These are phyloP conservation scores for Copidosoma aretas DNA, from an alignment of 2,888 invertebrate genomes.

Conservation along the genomic window DNA sequence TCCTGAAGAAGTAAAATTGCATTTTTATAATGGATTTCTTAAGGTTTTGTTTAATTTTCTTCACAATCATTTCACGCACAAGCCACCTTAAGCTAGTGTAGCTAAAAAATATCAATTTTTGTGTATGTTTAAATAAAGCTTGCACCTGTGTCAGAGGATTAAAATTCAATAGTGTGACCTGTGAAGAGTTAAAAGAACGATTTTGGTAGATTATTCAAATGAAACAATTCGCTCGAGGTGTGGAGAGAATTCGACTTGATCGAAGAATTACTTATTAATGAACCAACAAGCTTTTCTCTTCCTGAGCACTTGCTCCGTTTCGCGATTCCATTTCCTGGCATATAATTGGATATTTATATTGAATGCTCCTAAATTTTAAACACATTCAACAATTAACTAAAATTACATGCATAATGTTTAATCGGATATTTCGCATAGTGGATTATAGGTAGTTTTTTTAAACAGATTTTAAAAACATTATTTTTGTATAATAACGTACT, in stretches of 20 bases:
- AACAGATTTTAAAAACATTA: too few relatives aligned
- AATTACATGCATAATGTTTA: too few relatives aligned
- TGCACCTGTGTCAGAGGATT: constrained; percentile 19
- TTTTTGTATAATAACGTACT: too few relatives aligned
- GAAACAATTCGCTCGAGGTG: constrained; percentile 28
- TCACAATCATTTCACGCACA: too few relatives aligned
- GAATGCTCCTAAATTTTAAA: too few relatives aligned
- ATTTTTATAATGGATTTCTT: too few relatives aligned
- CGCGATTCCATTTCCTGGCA: constrained; percentile 19
- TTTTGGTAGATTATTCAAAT: constrained; percentile 31
- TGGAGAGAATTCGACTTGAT: constrained; percentile 38
- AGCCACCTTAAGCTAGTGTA: too few relatives aligned
- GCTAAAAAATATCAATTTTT: constrained; percentile 22
- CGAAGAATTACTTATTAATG: constrained; percentile 39
- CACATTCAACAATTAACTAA: too few relatives aligned
- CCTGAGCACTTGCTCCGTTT: constrained; percentile 28
- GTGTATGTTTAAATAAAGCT: constrained; percentile 21
- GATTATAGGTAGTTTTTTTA: too few relatives aligned
- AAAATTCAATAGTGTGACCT: constrained; percentile 11
- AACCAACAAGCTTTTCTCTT: constrained; percentile 32
- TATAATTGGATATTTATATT: constrained; percentile 12
- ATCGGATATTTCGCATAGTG: too few relatives aligned
- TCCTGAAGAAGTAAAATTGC: too few relatives aligned
- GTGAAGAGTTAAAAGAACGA: constrained; percentile 7
- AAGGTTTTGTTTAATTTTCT: too few relatives aligned